A percentile compares a stretch with the other conserved stretches of the same genome.
These are phyloP conservation scores for Emys orbicularis DNA, from an alignment of 2,797 vertebrate species.

Conservation along the genomic window DNA sequence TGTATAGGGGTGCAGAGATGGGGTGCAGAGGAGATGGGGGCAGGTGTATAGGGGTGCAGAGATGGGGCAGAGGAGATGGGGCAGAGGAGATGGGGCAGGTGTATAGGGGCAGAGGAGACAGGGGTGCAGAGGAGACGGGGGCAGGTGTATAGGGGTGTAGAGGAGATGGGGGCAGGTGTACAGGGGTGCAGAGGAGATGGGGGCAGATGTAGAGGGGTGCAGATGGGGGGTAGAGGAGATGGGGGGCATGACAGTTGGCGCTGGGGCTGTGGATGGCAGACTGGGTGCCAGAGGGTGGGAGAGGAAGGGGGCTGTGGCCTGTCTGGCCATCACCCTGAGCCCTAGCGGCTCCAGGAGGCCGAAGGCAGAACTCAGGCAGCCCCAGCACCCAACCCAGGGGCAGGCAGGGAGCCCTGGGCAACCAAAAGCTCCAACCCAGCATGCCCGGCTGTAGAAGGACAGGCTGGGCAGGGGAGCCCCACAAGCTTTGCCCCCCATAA, in stretches of 20 bases:
- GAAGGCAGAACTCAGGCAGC: not conserved
- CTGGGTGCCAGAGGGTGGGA: too few relatives aligned
- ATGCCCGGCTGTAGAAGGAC: too few relatives aligned
- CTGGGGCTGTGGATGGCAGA: not conserved
- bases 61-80: too few relatives aligned
- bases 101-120: too few relatives aligned
- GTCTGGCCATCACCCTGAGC: not conserved
- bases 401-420: not conserved
- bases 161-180: not conserved
- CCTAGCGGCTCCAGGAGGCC: accelerated
- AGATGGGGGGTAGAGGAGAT: too few relatives aligned
- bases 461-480: not conserved
- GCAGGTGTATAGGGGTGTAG: not conserved
- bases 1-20: too few relatives aligned
- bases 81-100: too few relatives aligned
- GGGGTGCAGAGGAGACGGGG: too few relatives aligned
- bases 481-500: not conserved
- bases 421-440: not conserved
- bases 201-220: too few relatives aligned
- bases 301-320: not conserved
- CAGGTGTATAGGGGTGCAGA: too few relatives aligned
- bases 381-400: too few relatives aligned
- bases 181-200: not conserved
- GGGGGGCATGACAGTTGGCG: not conserved
- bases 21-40: too few relatives aligned